Evolutionary conservation across 2,888 invertebrate genomes (phyloP).

Genomic region (Drosophila hawaiiensis): DNA sequence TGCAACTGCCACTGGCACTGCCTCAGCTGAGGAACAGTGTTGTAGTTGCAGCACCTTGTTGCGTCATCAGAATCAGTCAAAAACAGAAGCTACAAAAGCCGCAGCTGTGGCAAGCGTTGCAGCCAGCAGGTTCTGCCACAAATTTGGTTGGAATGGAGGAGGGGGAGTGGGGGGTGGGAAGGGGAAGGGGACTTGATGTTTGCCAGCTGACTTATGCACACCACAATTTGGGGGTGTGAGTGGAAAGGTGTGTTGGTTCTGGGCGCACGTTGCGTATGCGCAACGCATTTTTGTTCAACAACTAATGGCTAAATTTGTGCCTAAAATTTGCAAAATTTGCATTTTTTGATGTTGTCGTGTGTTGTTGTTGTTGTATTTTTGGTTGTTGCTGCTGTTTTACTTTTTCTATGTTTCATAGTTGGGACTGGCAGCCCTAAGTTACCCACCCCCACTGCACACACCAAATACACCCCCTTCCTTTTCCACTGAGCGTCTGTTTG

Average conservation of each 20-base stretch:
- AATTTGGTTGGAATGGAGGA: no score
- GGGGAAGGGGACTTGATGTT: not conserved
- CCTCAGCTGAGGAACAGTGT: not conserved
- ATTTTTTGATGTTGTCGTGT: constrained; percentile 68
- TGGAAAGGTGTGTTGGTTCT: constrained; percentile 22
- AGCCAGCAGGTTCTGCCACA: not conserved
- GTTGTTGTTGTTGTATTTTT: constrained; percentile 35
- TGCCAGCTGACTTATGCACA: constrained; percentile 47
- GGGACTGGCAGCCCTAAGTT: constrained; percentile 17
- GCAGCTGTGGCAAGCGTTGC: constrained; percentile 68
- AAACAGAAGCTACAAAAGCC: constrained; percentile 75
- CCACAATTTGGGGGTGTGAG: constrained; percentile 2
- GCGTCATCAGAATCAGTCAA: constrained; percentile 66
- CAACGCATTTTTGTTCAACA: constrained; percentile 67
- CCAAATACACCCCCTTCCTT: not conserved
- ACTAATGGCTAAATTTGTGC: constrained; percentile 74
- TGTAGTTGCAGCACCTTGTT: constrained; percentile 13
- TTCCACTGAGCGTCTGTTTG: constrained; percentile 59
- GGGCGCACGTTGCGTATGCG: constrained; percentile 76
- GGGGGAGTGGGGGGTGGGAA: not conserved
- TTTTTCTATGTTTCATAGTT: constrained; percentile 6
- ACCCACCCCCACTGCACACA: not conserved
- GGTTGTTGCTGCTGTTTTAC: constrained; percentile 7
- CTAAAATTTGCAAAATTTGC: constrained; percentile 79
- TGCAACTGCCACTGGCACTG: not conserved